Evolutionary conservation across 2,888 invertebrate genomes (phyloP).

Genomic region (Dynastes hyllus): DNA sequence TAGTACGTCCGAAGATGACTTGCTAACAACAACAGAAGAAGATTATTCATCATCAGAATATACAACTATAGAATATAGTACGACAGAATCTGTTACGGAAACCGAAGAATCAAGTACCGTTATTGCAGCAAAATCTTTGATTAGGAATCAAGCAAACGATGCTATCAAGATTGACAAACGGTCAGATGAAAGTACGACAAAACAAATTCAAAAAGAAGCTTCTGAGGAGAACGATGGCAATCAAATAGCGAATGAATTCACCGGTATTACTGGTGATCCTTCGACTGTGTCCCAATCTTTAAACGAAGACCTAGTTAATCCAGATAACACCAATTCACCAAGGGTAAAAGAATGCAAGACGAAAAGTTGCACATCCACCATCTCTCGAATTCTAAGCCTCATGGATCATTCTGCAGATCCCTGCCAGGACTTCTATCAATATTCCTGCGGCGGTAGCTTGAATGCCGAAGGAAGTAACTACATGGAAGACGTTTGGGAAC

Average conservation of each 20-base stretch:
- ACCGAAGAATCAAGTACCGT: too few species aligned
- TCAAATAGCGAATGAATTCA: not conserved
- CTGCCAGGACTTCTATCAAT: slow-evolving; percentile 64
- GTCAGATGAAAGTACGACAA: not conserved
- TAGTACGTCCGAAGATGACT: not conserved
- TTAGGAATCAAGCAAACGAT: too few species aligned
- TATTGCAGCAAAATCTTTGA: too few species aligned
- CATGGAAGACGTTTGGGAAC: slow-evolving; percentile 47
- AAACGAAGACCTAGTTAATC: not conserved
- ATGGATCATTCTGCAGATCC: slow-evolving; percentile 60
- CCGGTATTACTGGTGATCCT: not conserved
- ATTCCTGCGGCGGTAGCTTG: slow-evolving; percentile 61
- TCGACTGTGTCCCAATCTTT: not conserved
- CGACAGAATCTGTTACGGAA: too few species aligned
- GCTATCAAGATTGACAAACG: too few species aligned
- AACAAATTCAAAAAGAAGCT: not conserved
- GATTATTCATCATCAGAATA: not conserved
- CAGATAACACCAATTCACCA: not conserved
- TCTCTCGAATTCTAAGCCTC: slow-evolving; percentile 60
- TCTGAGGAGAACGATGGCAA: not conserved
- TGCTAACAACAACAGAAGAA: not conserved
- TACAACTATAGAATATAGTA: not conserved
- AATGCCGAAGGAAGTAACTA: slow-evolving; percentile 48
- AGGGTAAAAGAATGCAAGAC: not conserved
- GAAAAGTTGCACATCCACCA: slow-evolving; percentile 56